Evolutionary conservation across 2,888 invertebrate genomes (phyloP), one percentile per base, ranked within the genome.

Genomic region (Chymomyza amoena): DNA sequence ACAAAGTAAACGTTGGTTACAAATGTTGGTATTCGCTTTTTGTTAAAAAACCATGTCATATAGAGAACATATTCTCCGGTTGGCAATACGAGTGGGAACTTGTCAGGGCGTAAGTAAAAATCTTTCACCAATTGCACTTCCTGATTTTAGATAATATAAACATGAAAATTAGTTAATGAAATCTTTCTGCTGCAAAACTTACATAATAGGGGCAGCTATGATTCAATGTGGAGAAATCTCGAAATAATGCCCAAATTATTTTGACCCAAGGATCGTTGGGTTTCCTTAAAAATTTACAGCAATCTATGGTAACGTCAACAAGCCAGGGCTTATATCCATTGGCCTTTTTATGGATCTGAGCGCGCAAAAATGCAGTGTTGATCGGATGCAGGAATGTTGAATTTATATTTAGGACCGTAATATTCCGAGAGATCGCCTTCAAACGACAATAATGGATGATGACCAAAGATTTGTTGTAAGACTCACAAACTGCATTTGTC

Each of bases 191-290:
- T n/a, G 7, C 25, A 64, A 5, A 6, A 15, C 66, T 51, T n/a
- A 75, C 75, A 32, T 51, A 45, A 69, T 72, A 72, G 0, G 75
- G 75, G 62, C 75, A 76, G 1, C 66, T 67, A n/a, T 76, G 75
- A n/a, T 75, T 76, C 0, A 75, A 9, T 0, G 72, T 75, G 9
- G 75, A 68, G 3, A 59, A 57, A n/a, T 76, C 54, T n/a, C 60
- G 64, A 6, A 76, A 36, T 6, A 72, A 4, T 6, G 64, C 51
- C n/a, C 28, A 69, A 2, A 76, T 3, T 0, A 76, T 54, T 13
- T 67, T 72, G 6, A 4, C 28, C 0, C 67, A 2, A 1, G 75
- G 71, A 4, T 76, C 66, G 20, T 76, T 63, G 2, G 50, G 20
- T 6, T 6, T 45, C 0, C 45, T 9, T 20, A 75, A 39, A 25